A percentile compares a stretch with the other conserved stretches of the same genome.
These are phyloP conservation scores for Pseudochromis fuscus DNA, from an alignment of 2,797 vertebrate genomes.

Conservation along the genomic window DNA sequence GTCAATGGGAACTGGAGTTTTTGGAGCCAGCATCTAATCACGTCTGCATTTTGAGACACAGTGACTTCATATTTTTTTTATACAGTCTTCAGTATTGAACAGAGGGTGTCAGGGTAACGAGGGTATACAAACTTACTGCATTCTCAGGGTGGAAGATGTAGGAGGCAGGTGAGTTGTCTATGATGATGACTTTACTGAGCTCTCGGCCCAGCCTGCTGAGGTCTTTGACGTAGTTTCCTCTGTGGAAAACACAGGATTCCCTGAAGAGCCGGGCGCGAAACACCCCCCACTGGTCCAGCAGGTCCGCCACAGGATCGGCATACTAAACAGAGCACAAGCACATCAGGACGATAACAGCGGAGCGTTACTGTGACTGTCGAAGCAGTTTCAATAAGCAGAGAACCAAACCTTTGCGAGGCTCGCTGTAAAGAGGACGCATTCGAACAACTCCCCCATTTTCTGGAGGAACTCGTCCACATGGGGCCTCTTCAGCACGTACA, in stretches of 20 bases:
- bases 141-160: slow-evolving; percentile 99
- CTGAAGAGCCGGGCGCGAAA: slow-evolving; percentile 96
- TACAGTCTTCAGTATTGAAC: no score
- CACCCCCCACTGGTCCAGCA: slow-evolving; percentile 97
- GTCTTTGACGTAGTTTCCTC: slow-evolving; percentile 99
- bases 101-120: neutral
- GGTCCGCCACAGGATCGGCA: slow-evolving; percentile 97
- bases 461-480: slow-evolving; percentile 98
- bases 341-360: neutral
- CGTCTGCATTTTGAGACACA: no score
- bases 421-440: slow-evolving; percentile 98
- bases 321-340: slow-evolving; percentile 83
- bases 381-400: neutral
- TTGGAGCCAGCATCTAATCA: neutral
- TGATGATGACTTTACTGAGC: slow-evolving; percentile 96
- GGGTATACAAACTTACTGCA: slow-evolving; percentile 87
- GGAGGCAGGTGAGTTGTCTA: slow-evolving; percentile 98
- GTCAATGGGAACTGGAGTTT: neutral
- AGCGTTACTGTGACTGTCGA: neutral
- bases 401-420: slow-evolving; percentile 95
- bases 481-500: slow-evolving; percentile 97
- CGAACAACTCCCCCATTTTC: slow-evolving; percentile 97
- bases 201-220: slow-evolving; percentile 96
- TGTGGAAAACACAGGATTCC: slow-evolving; percentile 99
- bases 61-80: no score